Base-by-base conservation (phyloP, 2,888 invertebrate genomes). In the Dasypolia templi region DNA sequence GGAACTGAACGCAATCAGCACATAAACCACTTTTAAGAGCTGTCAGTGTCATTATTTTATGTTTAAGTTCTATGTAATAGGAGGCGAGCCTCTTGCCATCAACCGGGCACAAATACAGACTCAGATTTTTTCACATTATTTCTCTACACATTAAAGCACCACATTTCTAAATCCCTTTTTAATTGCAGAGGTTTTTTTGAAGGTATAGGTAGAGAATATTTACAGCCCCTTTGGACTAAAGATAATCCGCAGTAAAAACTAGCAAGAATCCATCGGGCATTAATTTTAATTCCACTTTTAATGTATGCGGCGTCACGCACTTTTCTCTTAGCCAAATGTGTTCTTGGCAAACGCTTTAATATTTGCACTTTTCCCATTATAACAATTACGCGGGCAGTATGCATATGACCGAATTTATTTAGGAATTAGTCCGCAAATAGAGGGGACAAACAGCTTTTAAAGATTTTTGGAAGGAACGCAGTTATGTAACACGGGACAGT, bases 221-320 rank as follows among this genome's bases (percentile, higher is more conserved):
- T 14, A 46, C n/a, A 71, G 32, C 4, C 72, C 72, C 39, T 70
- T 73, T 46, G 46, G 46, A 5, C 59, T 11, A 26, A 75, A 75
- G 46, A 61, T 75, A 75, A 75, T 75, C 79, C 79, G 11, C 19
- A 19, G 32, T 46, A 69, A 72, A 69, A 72, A 70, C 59, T 73
- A 59, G 29, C 49, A 56, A 61, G 66, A 79, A 66, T 67, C 63
- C 46, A 29, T 19, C 35, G n/a, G 68, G 62, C 79, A 72, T 80
- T 72, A 29, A 72, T 78, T 78, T 78, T 71, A 78, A 81, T 84
- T 72, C 71, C 12, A 2, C 29, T 32, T 17, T 35, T 82, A 82
- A 84, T 82, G 49, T 80, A 82, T 84, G 81, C 81, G 58, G 0
- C 9, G 49, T 26, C 81, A 82, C 82, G 84, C 74, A 83, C 62